phyloP scores from a whole-genome alignment of 1,140 invertebrate genomes.

The Apocrypta bakeri region DNA sequence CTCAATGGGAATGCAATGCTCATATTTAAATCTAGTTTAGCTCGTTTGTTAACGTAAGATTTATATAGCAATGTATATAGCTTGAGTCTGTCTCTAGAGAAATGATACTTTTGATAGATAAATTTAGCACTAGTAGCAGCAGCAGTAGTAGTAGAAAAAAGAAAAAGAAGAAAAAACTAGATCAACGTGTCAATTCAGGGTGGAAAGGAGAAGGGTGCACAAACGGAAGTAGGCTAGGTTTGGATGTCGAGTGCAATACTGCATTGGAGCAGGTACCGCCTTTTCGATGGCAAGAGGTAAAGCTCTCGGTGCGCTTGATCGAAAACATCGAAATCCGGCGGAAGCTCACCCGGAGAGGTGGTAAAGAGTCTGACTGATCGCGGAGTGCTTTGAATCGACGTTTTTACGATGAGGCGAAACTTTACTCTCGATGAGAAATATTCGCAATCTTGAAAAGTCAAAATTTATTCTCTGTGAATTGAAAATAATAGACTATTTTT shows the following conservation, averaged over 20 bases:
- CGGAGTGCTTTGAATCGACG: conserved; percentile 24
- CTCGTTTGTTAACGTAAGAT: conserved; percentile 26
- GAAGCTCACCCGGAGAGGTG: conserved; percentile 1
- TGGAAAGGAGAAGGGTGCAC: no score
- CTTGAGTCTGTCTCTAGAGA: no score
- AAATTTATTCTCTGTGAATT: no score
- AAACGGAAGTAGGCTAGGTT: conserved; percentile 6
- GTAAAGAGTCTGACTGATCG: conserved; percentile 28
- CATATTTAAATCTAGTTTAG: conserved; percentile 32
- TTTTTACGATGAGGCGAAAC: neutral
- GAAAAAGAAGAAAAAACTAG: neutral
- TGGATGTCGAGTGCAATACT: neutral
- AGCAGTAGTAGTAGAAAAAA: neutral
- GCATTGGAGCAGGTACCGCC: neutral
- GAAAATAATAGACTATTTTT: no score
- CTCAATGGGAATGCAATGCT: conserved; percentile 31
- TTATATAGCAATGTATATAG: neutral
- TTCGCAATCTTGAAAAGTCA: no score
- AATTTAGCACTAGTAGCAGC: no score
- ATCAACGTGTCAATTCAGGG: conserved; percentile 15
- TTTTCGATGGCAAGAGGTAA: conserved; percentile 17
- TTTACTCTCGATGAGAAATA: no score
- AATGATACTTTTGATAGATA: no score
- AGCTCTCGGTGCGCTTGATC: conserved; percentile 5
- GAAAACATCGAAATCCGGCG: conserved; percentile 29